Evolutionary conservation across 2,888 invertebrate genomes (phyloP), one percentile per base, ranked within the genome.

Genomic region (Drosophila colorata): DNA sequence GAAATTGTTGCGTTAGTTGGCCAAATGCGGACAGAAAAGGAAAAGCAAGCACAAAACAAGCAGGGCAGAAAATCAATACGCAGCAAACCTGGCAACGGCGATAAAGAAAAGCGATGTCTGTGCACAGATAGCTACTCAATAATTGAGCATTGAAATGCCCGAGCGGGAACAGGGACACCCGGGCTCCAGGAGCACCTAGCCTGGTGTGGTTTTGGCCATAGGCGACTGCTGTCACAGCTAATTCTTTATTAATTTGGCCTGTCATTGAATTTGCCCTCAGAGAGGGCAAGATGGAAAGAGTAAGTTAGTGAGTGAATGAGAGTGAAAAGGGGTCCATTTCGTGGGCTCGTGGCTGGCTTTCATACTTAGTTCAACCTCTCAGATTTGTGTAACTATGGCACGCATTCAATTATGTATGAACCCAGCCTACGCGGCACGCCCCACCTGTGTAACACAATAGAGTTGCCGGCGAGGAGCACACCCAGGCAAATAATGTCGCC

Each of bases 231-330:
- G 69, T 65, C 78, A 59, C 69, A 60, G 71, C 69, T 81, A 74
- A 88, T 88, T 88, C 65, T 51, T 73, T 88, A 88, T 85, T 85
- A 87, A 88, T 87, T 78, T 53, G 73, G 87, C 74, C 74, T 73
- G 74, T 75, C 72, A 74, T 70, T 67, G 47, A 74, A 71, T 68
- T 58, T 60, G 14, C 49, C 53, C 55, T 37, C 18, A 1, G 35
- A 31, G 52, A 9, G 43, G 18, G 20, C 14, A 11, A 14, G 40
- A 33, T 33, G 43, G 28, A 5, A 48, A 25, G 35, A 13, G 18
- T 37, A 5, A 20, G 16, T n/a, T n/a, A n/a, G n/a, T n/a, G n/a
- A 40, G 48, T 16, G 28, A 41, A 46, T 18, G 41, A 1, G 18
- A 46, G 49, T 40, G 33, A 48, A 38, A 9, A 4, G 8, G 47